Base-by-base conservation (phyloP, 2,888 invertebrate genomes). In the Acronicta psi region DNA sequence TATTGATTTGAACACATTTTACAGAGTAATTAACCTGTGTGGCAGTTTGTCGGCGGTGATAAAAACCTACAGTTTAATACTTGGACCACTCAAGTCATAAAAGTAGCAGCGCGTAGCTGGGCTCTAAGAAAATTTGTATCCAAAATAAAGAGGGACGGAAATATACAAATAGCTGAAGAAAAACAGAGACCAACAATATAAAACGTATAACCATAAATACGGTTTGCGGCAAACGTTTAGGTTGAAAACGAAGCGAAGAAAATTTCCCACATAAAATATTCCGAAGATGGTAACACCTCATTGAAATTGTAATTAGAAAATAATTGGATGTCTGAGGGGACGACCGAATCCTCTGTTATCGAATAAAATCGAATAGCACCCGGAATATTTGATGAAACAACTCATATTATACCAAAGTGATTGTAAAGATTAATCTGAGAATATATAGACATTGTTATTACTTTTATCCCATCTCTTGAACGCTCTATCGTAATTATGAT, bases 91-190 rank as follows among this genome's bases (percentile, higher is more conserved):
- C 46, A 18, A 63, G 60, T 74, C 68, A 57, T 80, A 78, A 78
- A 76, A 58, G 63, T 58, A 65, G 47, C 53, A 54, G 64, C 50
- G 73, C 61, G 62, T 52, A 55, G 62, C 72, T 68, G 68, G 68
- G 61, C 56, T 72, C 53, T 58, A 66, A 70, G 61, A 69, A 72
- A 76, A 75, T 76, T 74, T 80, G 61, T 77, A 69, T 73, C 60
- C 52, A 17, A 66, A 61, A 58, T 49, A 61, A 71, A 78, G 59
- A 56, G 68, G 45, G 66, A 79, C 17, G 29, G 37, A 43, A n/a
- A 25, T 36, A 66, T 45, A 37, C 31, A 53, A 49, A 41, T 17
- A 34, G 14, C 17, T 14, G 14, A 10, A 16, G 58, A 42, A 14
- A 10, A 51, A 75, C 46, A 23, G 53, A 59, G 70, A 75, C 6